These are phyloP conservation scores for Aporophyla lueneburgensis DNA, from an alignment of 2,888 invertebrate genomes.

Conservation along the genomic window DNA sequence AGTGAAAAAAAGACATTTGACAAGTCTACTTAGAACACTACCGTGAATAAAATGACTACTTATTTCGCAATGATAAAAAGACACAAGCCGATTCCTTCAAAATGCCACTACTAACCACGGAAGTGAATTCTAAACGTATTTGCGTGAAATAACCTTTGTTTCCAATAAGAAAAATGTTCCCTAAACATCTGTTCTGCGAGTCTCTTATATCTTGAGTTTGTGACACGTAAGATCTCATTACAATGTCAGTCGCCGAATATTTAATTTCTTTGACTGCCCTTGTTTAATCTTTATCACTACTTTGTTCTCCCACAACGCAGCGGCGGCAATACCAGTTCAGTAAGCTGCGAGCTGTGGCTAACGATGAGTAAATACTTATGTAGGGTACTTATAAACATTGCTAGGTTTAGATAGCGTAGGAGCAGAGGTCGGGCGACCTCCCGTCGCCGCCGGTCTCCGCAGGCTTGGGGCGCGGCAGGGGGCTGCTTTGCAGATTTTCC, in stretches of 20 bases:
- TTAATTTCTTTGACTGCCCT: constrained; percentile 26
- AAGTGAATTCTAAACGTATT: too few species aligned
- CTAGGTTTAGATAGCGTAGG: constrained; percentile 71
- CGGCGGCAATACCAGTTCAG: constrained; percentile 49
- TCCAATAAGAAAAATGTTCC: neutral
- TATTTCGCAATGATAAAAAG: too few species aligned
- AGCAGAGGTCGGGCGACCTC: constrained; percentile 80
- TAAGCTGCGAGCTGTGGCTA: constrained; percentile 45
- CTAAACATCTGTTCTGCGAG: neutral
- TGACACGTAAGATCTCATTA: constrained; percentile 1
- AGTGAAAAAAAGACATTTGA: too few species aligned
- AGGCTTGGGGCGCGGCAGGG: constrained; percentile 78
- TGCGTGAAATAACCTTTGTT: neutral
- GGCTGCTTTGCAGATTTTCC: constrained; percentile 75
- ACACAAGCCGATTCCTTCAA: too few species aligned
- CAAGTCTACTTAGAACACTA: too few species aligned
- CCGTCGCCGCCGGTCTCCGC: constrained; percentile 78
- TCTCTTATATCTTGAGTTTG: neutral
- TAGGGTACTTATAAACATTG: constrained; percentile 54
- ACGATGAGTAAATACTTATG: constrained; percentile 59
- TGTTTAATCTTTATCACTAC: constrained; percentile 15
- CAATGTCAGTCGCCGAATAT: constrained; percentile 12
- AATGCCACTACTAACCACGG: too few species aligned
- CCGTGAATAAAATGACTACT: too few species aligned
- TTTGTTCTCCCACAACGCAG: constrained; percentile 25